Evolutionary conservation across 2,113 vertebrate species (phyloP), one percentile per base, ranked within the genome.

Genomic region (Laticauda laticaudata): DNA sequence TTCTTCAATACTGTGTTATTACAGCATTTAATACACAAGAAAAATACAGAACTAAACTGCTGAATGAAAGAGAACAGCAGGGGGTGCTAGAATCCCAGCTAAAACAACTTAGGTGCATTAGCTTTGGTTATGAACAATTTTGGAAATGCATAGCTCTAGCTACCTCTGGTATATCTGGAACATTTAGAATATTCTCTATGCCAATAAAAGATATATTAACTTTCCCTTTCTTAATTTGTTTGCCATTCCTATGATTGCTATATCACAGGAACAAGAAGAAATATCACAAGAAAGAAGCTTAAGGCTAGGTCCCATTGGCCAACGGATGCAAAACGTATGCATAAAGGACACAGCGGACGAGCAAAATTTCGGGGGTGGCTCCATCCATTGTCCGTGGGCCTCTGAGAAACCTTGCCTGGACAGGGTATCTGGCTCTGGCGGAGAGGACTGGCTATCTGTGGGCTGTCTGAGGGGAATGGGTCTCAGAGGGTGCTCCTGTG

Each of bases 51-150:
- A 20, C 34, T 53, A 6, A 53, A 64, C 34, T 51, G 48, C n/a
- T 87, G 56, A 54, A 23, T 81, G 53, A 43, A 55, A 21, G 8
- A 90, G 56, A 87, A 87, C 92, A 29, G 45, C 53, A 93, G 92
- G 23, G 75, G 92, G 92, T 87, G 89, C 92, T 93, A 64, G 55
- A 64, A 64, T 43, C 89, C 48, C n/a, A 90, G 55, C n/a, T 87
- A 93, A 87, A 57, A 64, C 51, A 48, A 48, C 3, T 14, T 56
- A 54, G 29, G 9, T 39, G 48, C 81, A 55, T 64, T 90, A 90
- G n/a, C 34, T 48, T 24, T 93, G 45, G 7, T 24, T 51, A 45
- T 55, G 39, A 91, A 91, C 21, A 18, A 34, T 6, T 29, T 90
- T 64, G 48, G 34, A 34, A 93, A 61, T 45, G n/a, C 29, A 43